Evolutionary conservation across 30 jellyfish, hydroid and myxozoan genomes (phyloP), one percentile per base, ranked within the genome.

Genomic region (Hydra vulgaris): DNA sequence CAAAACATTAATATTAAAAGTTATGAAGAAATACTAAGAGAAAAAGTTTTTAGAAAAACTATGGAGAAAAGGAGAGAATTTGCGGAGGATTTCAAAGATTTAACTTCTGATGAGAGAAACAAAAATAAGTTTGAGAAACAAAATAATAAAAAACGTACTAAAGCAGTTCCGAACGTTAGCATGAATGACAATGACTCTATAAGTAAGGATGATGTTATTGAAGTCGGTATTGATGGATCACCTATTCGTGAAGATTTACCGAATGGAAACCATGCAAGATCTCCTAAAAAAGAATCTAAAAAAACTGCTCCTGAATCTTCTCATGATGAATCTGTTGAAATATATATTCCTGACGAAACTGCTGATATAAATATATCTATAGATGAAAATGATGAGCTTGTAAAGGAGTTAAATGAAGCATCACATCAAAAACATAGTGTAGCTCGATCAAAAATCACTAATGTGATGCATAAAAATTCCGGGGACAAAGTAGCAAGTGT

Each of bases 1-100:
- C 70, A 83, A 1, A 89, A 88, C 7, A 84, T 91, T 82, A 88
- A 54, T 27, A 86, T 92, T 55, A 92, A 92, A 55, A 27, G 92
- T 0, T 92, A 92, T 53, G 98, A 92, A 27, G 98, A 92, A 78
- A 92, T 92, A 16, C 78, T 92, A 23, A 79, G 98, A 22, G 98
- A 92, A 53, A 92, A 92, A 53, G 98, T 96, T 15, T 54, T 92
- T 81, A 74, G 98, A 66, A 87, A 92, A 71, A 71, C 85, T 86
- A 69, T 85, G 15, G 96, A 84, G 54, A 79, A 84, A 73, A 79
- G 92, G 61, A 87, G 86, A 83, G 83, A 80, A 4, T 80, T 80
- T 80, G 72, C 25, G 17, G 83, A 69, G 17, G 87, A 80, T 17
- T 80, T 80, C 83, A 23, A 76, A 26, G 83, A 80, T 7, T 53